Evolutionary conservation across 2,113 vertebrate species (phyloP).

Genomic region (Varanus salvator): DNA sequence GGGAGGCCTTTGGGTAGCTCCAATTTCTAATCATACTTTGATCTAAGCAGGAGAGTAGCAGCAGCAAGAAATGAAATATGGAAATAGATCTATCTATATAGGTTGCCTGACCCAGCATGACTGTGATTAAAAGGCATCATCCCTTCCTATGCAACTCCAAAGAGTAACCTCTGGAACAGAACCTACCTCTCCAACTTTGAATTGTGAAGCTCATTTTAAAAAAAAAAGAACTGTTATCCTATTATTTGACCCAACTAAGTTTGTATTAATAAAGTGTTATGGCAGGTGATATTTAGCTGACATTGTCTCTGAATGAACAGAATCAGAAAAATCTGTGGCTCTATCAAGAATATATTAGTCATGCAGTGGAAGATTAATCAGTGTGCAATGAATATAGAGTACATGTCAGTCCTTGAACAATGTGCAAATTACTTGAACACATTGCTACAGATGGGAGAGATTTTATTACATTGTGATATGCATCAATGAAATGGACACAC

Average conservation of each 20-base stretch:
- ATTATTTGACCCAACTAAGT: not conserved
- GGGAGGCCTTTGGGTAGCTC: not conserved
- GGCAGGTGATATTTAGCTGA: constrained; percentile 11
- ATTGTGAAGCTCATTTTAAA: not conserved
- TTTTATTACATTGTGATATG: not conserved
- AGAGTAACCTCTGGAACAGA: not conserved
- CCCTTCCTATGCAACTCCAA: not conserved
- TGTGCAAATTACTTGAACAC: not conserved
- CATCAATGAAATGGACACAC: not conserved
- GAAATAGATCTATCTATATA: not conserved
- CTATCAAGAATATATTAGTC: constrained; percentile 3
- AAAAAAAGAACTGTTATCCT: not conserved
- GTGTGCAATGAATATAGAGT: not conserved
- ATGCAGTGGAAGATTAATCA: not conserved
- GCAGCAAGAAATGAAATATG: not conserved
- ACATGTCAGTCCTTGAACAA: not conserved
- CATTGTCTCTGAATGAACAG: not conserved
- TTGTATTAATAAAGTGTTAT: not conserved
- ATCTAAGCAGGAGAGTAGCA: not conserved
- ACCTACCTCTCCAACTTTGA: not conserved
- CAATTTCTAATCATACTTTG: not conserved
- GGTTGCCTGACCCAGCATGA: not conserved
- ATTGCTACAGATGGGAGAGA: not conserved
- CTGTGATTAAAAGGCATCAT: not conserved
- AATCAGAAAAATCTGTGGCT: constrained; percentile 2